Base-by-base conservation (phyloP, 2,113 vertebrate species). In the Anhinga rufa region DNA sequence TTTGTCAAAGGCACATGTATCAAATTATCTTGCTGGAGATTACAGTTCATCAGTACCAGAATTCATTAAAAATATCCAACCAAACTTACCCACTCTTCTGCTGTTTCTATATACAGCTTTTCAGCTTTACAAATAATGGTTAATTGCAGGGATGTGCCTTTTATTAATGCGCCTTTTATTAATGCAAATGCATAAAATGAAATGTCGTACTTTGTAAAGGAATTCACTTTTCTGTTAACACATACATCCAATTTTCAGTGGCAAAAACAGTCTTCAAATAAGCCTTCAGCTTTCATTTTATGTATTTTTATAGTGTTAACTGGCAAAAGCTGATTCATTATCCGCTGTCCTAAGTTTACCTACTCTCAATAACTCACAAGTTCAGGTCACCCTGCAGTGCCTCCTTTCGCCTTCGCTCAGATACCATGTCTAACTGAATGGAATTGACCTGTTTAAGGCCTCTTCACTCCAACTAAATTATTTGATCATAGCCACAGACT, bases 401-500 rank as follows among this genome's bases (percentile, higher is more conserved):
- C 90, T 95, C 92, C 97, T 97, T 97, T 98, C 71, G 97, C 95
- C 97, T 97, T 77, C 87, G 93, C 95, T 96, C 98, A 98, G 97
- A 97, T 97, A 98, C 98, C 98, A 98, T 98, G 97, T 98, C 98
- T 98, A 98, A 98, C 98, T 97, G 98, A 98, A 98, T 98, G 98
- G 98, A 98, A 98, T 98, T 98, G 98, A 98, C 98, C 98, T 98
- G 98, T 97, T 98, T 98, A 98, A 98, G 98, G 97, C 96, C 97
- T 97, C 97, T 98, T 98, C 98, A 98, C 97, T 98, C 97, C 96
- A 96, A 95, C 98, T 98, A 98, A 98, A 98, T 98, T 98, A 98
- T 98, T 98, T 98, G 98, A 98, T 98, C 98, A 98, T 98, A 98
- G 98, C 97, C 97, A 94, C 97, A 98, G 98, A 98, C 98, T 98